phyloP scores from a whole-genome alignment of 2,888 invertebrate genomes.

The Oligia strigilis region DNA sequence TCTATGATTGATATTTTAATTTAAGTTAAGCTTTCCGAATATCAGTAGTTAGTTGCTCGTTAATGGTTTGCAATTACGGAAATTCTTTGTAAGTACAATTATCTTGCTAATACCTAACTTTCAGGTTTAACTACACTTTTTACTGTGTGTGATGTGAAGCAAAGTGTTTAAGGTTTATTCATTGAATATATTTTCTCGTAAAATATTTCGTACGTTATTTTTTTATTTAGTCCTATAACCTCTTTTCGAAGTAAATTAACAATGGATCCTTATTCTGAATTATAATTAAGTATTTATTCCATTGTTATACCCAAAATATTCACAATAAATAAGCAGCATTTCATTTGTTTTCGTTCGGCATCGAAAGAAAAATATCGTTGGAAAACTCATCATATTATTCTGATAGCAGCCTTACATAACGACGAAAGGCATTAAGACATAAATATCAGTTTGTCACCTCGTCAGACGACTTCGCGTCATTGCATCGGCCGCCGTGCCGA shows the following conservation, averaged over 20 bases:
- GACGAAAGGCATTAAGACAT: conserved; percentile 30
- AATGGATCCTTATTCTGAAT: background rate
- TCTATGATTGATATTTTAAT: background rate
- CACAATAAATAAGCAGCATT: background rate
- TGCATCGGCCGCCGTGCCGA: conserved; percentile 15
- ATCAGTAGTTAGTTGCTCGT: background rate
- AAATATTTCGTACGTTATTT: background rate
- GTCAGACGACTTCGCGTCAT: conserved; percentile 38
- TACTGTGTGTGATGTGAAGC: background rate
- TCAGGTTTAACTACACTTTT: background rate
- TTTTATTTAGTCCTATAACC: background rate
- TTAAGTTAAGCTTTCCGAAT: background rate
- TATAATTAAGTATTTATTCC: background rate
- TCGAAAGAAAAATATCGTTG: background rate
- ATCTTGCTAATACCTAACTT: background rate
- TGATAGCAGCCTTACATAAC: conserved; percentile 33
- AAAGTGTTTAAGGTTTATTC: background rate
- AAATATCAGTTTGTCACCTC: conserved; percentile 50
- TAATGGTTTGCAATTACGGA: background rate
- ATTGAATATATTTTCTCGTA: background rate
- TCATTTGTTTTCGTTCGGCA: background rate
- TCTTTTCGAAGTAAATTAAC: background rate
- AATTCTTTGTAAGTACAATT: background rate
- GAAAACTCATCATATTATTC: background rate
- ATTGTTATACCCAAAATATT: background rate